These are phyloP conservation scores for Tribolium freemani DNA, from an alignment of 2,888 invertebrate species.

Conservation along the genomic window DNA sequence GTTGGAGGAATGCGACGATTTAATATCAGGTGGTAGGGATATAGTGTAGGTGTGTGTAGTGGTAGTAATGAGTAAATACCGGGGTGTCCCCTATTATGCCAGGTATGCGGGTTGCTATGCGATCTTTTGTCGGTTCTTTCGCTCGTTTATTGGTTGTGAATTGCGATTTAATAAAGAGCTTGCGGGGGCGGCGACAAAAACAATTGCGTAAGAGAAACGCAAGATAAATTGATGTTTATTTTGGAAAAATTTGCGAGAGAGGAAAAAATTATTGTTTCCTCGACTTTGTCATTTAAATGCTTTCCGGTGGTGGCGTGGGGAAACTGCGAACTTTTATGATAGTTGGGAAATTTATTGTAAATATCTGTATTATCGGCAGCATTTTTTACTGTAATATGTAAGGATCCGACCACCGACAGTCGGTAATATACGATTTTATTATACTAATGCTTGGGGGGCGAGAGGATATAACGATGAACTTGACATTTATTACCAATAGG, in stretches of 20 bases:
- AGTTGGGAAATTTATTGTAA: slow-evolving; percentile 52
- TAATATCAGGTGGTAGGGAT: slow-evolving; percentile 52
- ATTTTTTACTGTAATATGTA: slow-evolving; percentile 45
- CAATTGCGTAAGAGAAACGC: slow-evolving; percentile 5
- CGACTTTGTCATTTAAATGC: slow-evolving; percentile 44
- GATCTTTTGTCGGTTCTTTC: slow-evolving; percentile 45
- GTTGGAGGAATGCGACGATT: slow-evolving; percentile 53
- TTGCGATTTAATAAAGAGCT: slow-evolving; percentile 34
- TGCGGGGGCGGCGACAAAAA: neutral
- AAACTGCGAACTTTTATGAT: slow-evolving; percentile 51
- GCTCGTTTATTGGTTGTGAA: slow-evolving; percentile 19
- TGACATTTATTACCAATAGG: slow-evolving; percentile 65
- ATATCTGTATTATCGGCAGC: slow-evolving; percentile 46
- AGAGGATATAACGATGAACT: slow-evolving; percentile 55
- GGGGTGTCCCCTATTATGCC: slow-evolving; percentile 53
- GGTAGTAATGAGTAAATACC: slow-evolving; percentile 60
- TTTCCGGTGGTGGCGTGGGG: slow-evolving; percentile 19
- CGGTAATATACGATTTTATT: slow-evolving; percentile 63
- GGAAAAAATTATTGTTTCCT: slow-evolving; percentile 35
- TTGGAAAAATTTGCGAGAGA: slow-evolving; percentile 8
- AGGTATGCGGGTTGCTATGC: slow-evolving; percentile 54
- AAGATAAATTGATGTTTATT: slow-evolving; percentile 36
- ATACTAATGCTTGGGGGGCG: slow-evolving; percentile 62
- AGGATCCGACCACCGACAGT: slow-evolving; percentile 49
- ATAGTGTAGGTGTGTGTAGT: slow-evolving; percentile 50